Conservation (phyloP, 1,140 invertebrate species). For the Dendroctonus ponderosae region DNA sequence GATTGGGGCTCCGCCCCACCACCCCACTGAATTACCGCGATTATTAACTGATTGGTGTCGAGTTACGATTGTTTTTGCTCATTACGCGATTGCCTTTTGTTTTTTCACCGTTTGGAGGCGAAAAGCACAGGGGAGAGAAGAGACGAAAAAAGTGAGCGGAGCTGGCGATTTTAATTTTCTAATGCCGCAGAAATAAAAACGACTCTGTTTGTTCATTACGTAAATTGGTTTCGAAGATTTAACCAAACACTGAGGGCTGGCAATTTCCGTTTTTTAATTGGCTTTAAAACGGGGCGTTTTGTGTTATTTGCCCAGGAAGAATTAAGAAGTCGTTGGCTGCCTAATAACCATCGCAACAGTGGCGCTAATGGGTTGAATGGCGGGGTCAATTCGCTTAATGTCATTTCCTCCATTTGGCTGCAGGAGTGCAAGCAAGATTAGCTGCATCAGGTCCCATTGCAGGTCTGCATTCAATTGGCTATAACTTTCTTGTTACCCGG, state of each 20-base stretch:
- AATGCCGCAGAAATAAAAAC: constrained; percentile 18
- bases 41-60: constrained; percentile 49
- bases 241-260: background rate
- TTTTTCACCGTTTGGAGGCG: background rate
- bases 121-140: no score
- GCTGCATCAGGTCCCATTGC: no score
- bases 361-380: no score
- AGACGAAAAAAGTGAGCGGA: background rate
- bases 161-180: constrained; percentile 37
- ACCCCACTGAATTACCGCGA: constrained; percentile 35
- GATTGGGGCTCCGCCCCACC: background rate
- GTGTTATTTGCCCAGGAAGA: no score
- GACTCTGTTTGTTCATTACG: constrained; percentile 20
- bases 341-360: no score
- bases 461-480: no score
- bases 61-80: constrained; percentile 47
- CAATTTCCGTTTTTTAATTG: background rate
- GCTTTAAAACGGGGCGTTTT: background rate
- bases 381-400: no score
- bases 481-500: no score
- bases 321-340: no score
- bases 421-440: no score
- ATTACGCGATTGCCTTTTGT: constrained; percentile 42
- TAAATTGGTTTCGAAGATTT: constrained; percentile 20
- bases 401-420: no score